phyloP scores from a whole-genome alignment of 1,140 invertebrate species.

The Drosophila hydei region DNA sequence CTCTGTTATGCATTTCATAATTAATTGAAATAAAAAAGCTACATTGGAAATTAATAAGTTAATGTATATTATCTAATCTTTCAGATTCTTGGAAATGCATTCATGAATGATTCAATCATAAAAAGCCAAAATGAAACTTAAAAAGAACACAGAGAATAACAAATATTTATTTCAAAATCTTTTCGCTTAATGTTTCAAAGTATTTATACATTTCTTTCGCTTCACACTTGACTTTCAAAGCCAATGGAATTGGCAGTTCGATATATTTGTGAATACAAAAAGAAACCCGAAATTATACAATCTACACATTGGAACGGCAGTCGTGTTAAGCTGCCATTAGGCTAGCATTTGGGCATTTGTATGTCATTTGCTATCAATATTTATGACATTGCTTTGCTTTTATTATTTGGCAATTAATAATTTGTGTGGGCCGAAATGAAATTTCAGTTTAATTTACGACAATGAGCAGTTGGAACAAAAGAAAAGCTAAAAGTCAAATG shows the following conservation, averaged over 20 bases:
- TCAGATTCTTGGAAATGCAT: no score
- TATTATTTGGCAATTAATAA: conserved; percentile 64
- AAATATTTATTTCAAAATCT: not conserved
- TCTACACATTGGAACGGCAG: not conserved
- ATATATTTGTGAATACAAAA: not conserved
- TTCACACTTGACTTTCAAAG: no score
- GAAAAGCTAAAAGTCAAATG: conserved; percentile 25
- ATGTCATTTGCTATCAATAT: conserved; percentile 43
- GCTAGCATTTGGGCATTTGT: conserved; percentile 23
- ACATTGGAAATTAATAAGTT: no score
- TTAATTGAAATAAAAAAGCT: no score
- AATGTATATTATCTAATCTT: no score
- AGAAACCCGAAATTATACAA: not conserved
- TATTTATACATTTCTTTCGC: no score
- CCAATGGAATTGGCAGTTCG: no score
- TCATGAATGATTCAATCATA: no score
- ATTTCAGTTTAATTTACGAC: conserved; percentile 64
- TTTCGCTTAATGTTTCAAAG: no score
- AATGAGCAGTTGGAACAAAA: conserved; percentile 29
- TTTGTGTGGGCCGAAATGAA: conserved; percentile 20
- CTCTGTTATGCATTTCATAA: no score
- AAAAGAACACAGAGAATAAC: not conserved
- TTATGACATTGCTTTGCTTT: conserved; percentile 53
- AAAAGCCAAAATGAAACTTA: no score
- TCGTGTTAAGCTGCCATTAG: conserved; percentile 65